Conservation (phyloP, 1,140 invertebrate genomes). For the Ceratosolen solmsi region DNA sequence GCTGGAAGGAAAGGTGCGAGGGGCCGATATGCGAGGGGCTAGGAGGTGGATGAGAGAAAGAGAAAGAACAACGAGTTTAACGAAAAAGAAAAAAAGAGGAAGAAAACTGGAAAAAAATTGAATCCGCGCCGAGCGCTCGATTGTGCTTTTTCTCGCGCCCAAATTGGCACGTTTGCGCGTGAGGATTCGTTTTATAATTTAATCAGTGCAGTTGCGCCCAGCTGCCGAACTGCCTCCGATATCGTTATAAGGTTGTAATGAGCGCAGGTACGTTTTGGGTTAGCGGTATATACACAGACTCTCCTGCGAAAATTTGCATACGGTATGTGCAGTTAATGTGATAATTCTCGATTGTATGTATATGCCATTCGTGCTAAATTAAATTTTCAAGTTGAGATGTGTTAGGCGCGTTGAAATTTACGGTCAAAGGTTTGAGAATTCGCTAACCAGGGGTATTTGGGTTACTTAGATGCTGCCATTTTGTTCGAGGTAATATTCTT, state of each 20-base stretch:
- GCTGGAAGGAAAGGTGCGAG: too few relatives aligned
- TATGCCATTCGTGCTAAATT: constrained; percentile 19
- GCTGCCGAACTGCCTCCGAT: not conserved
- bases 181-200: constrained; percentile 38
- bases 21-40: not conserved
- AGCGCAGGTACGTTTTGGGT: not conserved
- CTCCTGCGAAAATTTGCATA: constrained; percentile 45
- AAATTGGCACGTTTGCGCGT: constrained; percentile 16
- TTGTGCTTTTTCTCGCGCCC: constrained; percentile 5
- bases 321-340: constrained; percentile 42
- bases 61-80: too few relatives aligned
- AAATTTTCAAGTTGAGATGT: constrained; percentile 45
- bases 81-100: too few relatives aligned
- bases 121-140: not conserved
- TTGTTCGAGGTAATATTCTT: not conserved
- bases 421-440: constrained; percentile 24
- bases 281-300: constrained; percentile 7
- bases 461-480: not conserved
- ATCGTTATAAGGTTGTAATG: not conserved
- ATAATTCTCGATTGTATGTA: constrained; percentile 37
- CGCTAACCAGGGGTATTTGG: constrained; percentile 1
- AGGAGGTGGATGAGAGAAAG: not conserved
- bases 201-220: constrained; percentile 5
- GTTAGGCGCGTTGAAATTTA: constrained; percentile 25
- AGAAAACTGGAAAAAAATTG: constrained; percentile 8